Conservation (phyloP, 2,113 vertebrate species). For the Cynocephalus volans region DNA sequence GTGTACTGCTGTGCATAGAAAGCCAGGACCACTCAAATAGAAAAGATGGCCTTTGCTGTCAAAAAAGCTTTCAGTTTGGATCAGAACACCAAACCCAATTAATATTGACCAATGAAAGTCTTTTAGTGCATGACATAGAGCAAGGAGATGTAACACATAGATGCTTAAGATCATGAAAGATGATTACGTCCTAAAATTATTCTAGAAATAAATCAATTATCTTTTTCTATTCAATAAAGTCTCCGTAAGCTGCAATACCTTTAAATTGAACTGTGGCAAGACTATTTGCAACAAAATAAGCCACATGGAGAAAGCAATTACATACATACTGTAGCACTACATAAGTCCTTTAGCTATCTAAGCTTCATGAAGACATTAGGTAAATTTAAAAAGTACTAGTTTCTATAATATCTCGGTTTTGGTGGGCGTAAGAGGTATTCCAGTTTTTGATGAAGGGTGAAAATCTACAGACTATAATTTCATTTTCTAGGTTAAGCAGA, state of each 20-base stretch:
- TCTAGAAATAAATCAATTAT: not conserved
- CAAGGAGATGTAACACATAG: not conserved
- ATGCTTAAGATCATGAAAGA: not conserved
- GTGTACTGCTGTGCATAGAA: not conserved
- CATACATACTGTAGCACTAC: not conserved
- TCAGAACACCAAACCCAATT: not conserved
- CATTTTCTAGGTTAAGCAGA: not conserved
- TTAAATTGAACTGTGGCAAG: not conserved
- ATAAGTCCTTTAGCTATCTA: not conserved
- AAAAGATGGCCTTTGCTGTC: not conserved
- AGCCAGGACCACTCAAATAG: not conserved
- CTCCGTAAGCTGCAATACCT: not conserved
- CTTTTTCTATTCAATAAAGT: constrained; percentile 16
- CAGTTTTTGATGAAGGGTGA: not conserved
- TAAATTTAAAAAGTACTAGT: not conserved
- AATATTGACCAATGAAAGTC: not conserved
- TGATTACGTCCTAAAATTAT: not conserved
- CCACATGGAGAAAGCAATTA: not conserved
- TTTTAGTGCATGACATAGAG: not conserved
- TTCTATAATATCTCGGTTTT: not conserved
- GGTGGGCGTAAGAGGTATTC: not conserved
- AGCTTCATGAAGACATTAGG: not conserved
- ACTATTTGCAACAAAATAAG: not conserved
- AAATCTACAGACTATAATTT: not conserved
- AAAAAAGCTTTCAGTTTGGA: not conserved